Conservation (phyloP, 2,888 invertebrate species). For the Hypercompe scribonia region DNA sequence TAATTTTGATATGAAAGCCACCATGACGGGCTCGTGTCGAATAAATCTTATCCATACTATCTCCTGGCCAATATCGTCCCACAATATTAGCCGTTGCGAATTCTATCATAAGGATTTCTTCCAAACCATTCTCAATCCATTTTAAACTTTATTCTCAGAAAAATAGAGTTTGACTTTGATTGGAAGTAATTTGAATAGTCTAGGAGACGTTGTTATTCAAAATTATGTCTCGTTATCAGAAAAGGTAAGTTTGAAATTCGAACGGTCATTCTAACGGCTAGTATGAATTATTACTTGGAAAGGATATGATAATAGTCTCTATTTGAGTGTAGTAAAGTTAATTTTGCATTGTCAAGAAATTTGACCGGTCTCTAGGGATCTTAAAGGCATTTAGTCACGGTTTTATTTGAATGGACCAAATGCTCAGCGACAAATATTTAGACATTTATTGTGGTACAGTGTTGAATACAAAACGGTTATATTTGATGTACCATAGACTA, state of each 20-base stretch:
- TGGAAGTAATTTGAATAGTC: slow-evolving; percentile 16
- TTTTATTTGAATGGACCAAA: slow-evolving; percentile 83
- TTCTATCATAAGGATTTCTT: slow-evolving; percentile 73
- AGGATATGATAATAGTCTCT: slow-evolving; percentile 26
- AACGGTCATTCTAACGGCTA: slow-evolving; percentile 38
- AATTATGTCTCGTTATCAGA: slow-evolving; percentile 48
- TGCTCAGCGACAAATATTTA: slow-evolving; percentile 84
- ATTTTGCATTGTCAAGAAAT: slow-evolving; percentile 40
- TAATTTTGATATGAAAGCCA: slow-evolving; percentile 84
- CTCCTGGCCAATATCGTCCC: slow-evolving; percentile 81
- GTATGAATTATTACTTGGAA: slow-evolving; percentile 11
- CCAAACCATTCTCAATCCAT: slow-evolving; percentile 50
- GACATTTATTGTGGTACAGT: slow-evolving; percentile 82
- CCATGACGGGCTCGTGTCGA: slow-evolving; percentile 73
- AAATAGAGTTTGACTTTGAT: not conserved
- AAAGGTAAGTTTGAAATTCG: slow-evolving; percentile 48
- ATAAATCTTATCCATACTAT: slow-evolving; percentile 82
- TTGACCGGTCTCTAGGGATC: slow-evolving; percentile 83
- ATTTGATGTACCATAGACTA: slow-evolving; percentile 63
- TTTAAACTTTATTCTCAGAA: slow-evolving; percentile 32
- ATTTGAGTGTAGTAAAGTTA: slow-evolving; percentile 38
- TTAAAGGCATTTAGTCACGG: slow-evolving; percentile 81
- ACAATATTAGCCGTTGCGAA: slow-evolving; percentile 84
- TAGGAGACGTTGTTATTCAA: slow-evolving; percentile 40
- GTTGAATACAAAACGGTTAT: slow-evolving; percentile 82